phyloP scores from a whole-genome alignment of 2,797 vertebrate genomes.

The Australoheros facetus region DNA sequence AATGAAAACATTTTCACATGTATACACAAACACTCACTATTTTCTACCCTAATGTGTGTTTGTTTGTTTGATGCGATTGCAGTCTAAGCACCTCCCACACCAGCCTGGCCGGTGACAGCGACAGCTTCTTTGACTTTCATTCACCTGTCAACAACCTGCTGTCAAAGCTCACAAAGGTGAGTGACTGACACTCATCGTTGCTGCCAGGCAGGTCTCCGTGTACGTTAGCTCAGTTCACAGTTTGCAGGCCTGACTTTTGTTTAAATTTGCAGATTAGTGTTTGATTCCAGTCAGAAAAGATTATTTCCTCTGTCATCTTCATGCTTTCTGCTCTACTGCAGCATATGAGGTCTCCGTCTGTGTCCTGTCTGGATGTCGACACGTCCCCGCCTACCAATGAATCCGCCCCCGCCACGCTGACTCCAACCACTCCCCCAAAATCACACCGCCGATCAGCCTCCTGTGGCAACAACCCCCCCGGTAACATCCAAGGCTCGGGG shows the following conservation, averaged over 20 bases:
- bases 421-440: slow-evolving; percentile 75
- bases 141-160: slow-evolving; percentile 83
- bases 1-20: background rate
- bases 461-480: slow-evolving; percentile 77
- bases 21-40: too few relatives aligned
- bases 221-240: background rate
- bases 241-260: background rate
- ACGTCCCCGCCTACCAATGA: slow-evolving; percentile 78
- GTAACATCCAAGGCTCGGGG: slow-evolving; percentile 68
- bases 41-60: background rate
- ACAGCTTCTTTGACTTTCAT: slow-evolving; percentile 76
- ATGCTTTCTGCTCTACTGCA: slow-evolving; percentile 48
- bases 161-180: slow-evolving; percentile 86
- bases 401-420: slow-evolving; percentile 66
- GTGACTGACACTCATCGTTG: background rate
- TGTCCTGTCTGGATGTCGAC: slow-evolving; percentile 87
- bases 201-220: background rate
- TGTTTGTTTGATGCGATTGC: slow-evolving; percentile 13
- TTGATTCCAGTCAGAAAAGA: background rate
- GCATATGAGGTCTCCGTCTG: slow-evolving; percentile 90
- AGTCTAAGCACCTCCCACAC: slow-evolving; percentile 83
- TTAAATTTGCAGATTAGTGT: background rate
- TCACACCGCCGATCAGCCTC: slow-evolving; percentile 88
- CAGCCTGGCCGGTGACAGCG: slow-evolving; percentile 74
- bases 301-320: background rate